phyloP scores from a whole-genome alignment of 2,888 invertebrate species.

The Athalia rosae region DNA sequence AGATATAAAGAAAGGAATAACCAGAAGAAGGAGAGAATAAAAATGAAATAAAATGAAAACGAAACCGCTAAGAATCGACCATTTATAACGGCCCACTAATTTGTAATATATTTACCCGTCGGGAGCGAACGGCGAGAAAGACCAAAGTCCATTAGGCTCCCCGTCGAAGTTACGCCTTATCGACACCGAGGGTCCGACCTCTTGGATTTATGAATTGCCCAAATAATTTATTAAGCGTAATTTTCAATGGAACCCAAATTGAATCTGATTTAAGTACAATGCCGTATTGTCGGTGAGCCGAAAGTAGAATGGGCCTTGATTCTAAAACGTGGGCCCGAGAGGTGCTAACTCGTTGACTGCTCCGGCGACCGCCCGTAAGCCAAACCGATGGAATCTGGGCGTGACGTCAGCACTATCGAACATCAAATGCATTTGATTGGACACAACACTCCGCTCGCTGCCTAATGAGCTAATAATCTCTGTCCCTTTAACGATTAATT shows the following conservation, averaged over 20 bases:
- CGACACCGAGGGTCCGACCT: constrained; percentile 33
- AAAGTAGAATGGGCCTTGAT: constrained; percentile 60
- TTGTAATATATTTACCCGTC: constrained; percentile 58
- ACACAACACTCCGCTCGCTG: constrained; percentile 30
- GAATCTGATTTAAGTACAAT: constrained; percentile 74
- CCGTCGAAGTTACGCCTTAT: constrained; percentile 52
- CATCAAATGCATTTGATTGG: constrained; percentile 64
- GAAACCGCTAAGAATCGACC: constrained; percentile 53
- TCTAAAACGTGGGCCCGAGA: constrained; percentile 61
- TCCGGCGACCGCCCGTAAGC: constrained; percentile 40
- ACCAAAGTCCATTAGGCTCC: constrained; percentile 61
- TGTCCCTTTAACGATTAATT: background rate
- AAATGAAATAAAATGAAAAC: constrained; percentile 18
- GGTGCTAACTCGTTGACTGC: constrained; percentile 68
- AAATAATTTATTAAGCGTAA: constrained; percentile 74
- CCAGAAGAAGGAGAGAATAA: background rate
- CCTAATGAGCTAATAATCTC: constrained; percentile 34
- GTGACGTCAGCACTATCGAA: constrained; percentile 61
- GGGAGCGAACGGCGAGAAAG: constrained; percentile 49
- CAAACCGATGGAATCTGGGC: constrained; percentile 35
- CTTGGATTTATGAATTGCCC: constrained; percentile 72
- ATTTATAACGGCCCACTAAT: constrained; percentile 71
- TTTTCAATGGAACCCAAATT: constrained; percentile 73
- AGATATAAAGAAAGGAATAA: background rate
- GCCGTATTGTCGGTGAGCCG: constrained; percentile 65